Conservation (phyloP, 2,888 invertebrate species). For the Isoperla grammatica region DNA sequence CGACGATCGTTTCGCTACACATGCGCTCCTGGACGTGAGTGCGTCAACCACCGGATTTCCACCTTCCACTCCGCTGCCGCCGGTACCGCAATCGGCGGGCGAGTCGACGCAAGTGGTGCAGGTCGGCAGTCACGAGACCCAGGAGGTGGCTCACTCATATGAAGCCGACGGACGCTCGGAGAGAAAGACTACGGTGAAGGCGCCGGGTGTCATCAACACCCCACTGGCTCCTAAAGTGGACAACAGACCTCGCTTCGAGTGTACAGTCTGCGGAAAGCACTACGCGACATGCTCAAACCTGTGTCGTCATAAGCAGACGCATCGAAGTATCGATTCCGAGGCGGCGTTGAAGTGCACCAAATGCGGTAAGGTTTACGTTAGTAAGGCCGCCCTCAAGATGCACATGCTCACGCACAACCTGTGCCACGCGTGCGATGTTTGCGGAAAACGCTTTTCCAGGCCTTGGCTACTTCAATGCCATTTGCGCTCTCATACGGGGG, state of each 20-base stretch:
- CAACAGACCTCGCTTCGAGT: constrained; percentile 54
- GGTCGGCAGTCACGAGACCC: constrained; percentile 48
- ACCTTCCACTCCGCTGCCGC: constrained; percentile 38
- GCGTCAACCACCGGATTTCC: constrained; percentile 64
- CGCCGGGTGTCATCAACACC: constrained; percentile 36
- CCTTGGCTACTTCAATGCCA: constrained; percentile 94
- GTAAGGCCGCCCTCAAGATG: constrained; percentile 96
- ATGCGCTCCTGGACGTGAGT: constrained; percentile 83
- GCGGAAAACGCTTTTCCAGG: constrained; percentile 84
- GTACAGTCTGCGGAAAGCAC: constrained; percentile 81
- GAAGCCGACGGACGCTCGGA: constrained; percentile 89
- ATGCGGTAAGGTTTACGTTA: constrained; percentile 94
- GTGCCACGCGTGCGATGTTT: too few relatives aligned
- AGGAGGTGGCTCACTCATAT: constrained; percentile 83
- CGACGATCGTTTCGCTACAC: constrained; percentile 73
- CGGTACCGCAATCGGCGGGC: constrained; percentile 32
- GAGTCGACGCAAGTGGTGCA: too few relatives aligned
- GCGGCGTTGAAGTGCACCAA: constrained; percentile 79
- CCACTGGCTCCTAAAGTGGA: constrained; percentile 43
- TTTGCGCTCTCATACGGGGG: constrained; percentile 84
- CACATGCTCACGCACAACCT: constrained; percentile 83
- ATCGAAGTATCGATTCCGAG: constrained; percentile 81
- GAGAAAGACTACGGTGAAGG: constrained; percentile 50
- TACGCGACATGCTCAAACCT: constrained; percentile 90
- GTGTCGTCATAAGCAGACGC: constrained; percentile 87